Conservation (phyloP, 92 coral and sea anemone species). For the Zoanthus gigantus region DNA sequence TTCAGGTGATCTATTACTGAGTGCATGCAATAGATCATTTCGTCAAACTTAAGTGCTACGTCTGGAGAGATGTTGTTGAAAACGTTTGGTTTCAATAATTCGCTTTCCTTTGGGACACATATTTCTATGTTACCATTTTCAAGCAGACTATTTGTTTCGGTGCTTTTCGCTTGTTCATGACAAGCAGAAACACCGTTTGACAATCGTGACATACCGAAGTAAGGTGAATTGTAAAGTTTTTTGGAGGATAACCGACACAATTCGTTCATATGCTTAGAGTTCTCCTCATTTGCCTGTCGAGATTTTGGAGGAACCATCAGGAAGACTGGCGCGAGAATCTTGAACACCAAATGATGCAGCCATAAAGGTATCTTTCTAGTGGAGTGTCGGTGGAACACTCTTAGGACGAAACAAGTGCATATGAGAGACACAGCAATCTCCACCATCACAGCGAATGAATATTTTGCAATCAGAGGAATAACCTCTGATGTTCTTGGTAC, state of each 20-base stretch:
- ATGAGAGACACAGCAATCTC: conserved; percentile 83
- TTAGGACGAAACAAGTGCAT: conserved; percentile 82
- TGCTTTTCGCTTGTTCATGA: conserved; percentile 41
- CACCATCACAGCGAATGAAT: conserved; percentile 87
- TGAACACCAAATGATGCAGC: conserved; percentile 88
- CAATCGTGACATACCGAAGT: conserved; percentile 60
- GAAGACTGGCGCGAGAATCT: conserved; percentile 88
- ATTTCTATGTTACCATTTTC: conserved; percentile 19
- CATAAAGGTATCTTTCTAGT: conserved; percentile 85
- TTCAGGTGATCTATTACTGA: conserved; percentile 89
- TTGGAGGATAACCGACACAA: conserved; percentile 21
- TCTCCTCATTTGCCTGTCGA: conserved; percentile 59
- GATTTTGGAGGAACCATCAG: conserved; percentile 83
- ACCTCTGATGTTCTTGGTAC: conserved; percentile 97
- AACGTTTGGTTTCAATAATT: conserved; percentile 53
- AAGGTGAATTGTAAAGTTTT: conserved; percentile 54
- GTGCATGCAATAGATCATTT: conserved; percentile 77
- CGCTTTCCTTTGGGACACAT: conserved; percentile 2
- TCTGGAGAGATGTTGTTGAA: conserved; percentile 72
- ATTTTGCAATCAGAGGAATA: conserved; percentile 94
- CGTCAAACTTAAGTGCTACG: conserved; percentile 74
- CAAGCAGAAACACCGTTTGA: conserved; percentile 46
- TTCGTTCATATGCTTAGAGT: conserved; percentile 60
- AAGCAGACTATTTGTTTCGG: conserved; percentile 33
- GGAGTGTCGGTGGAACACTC: conserved; percentile 91